Base-by-base conservation (phyloP, 2,888 invertebrate species). In the Notodonta ziczac region DNA sequence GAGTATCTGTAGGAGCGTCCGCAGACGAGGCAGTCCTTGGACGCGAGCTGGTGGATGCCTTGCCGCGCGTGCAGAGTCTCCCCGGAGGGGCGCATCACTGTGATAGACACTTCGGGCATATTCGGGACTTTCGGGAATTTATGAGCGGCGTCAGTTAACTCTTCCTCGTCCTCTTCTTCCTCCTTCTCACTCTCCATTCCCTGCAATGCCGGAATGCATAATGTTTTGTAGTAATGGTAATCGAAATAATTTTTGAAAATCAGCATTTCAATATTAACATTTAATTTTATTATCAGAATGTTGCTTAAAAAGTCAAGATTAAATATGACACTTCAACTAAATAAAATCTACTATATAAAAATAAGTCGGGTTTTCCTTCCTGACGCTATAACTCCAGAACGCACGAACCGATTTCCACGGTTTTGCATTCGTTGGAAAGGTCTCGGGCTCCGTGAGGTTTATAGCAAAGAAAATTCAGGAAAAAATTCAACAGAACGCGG, bases 11-110 rank as follows among this genome's bases (percentile, higher is more conserved):
- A 94, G 9, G 90, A 85, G 39, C 94, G 89, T 7, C 91, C 89
- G 65, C 94, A 94, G 12, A 94, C 90, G 12, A 94, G 89, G 62
- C 94, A 94, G 70, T 94, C 88, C 71, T 94, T 94, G 51, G 93
- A 93, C 2, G 94, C 94, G 2, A 94, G 83, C 69, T 94, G 92
- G 63, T 93, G 93, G 53, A 94, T 92, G 57, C 93, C 93, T 78
- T 94, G 92, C 1, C 91, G 85, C 0, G 93, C 83, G 44, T 89
- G 91, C 10, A 93, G 73, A 0, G 92, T 93, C 74, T 93, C 93
- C 0, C 93, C 93, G 0, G 88, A 82, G 8, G 90, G 89, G 0
- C 93, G 85, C 93, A 93, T 93, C 7, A 93, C 93, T 0, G 93
- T 93, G 64, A 93, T 92, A 14, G 93, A 93, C 0, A 93, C 93